phyloP scores from a whole-genome alignment of 2,888 invertebrate genomes.

The Ornithoptera priamus region DNA sequence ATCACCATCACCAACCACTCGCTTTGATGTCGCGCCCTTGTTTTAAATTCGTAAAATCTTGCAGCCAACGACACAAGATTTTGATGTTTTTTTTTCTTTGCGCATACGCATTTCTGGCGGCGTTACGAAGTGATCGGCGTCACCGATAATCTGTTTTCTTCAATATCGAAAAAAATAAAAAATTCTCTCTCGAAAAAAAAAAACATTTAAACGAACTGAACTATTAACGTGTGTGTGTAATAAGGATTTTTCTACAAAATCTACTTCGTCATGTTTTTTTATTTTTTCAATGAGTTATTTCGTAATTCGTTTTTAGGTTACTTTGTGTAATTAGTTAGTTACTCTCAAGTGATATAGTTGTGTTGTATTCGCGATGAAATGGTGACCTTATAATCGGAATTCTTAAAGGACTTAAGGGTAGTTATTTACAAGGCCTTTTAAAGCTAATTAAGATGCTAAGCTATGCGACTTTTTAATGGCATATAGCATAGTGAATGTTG shows the following conservation, averaged over 20 bases:
- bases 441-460: conserved; percentile 64
- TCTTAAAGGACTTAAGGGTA: conserved; percentile 76
- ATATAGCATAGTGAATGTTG: conserved; percentile 60
- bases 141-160: conserved; percentile 33
- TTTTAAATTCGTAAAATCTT: conserved; percentile 57
- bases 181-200: conserved; percentile 60
- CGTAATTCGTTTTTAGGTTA: conserved; percentile 44
- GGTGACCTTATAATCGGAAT: conserved; percentile 76
- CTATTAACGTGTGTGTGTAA: conserved; percentile 63
- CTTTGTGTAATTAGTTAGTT: conserved; percentile 64
- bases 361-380: conserved; percentile 70
- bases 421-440: conserved; percentile 75
- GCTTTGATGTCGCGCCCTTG: conserved; percentile 32
- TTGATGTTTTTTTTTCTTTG: conserved; percentile 49
- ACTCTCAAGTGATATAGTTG: conserved; percentile 75
- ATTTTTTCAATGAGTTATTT: conserved; percentile 42
- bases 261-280: conserved; percentile 47
- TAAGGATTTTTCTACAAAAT: conserved; percentile 70
- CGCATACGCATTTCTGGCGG: conserved; percentile 13
- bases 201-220: conserved; percentile 57
- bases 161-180: background rate
- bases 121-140: conserved; percentile 21
- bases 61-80: conserved; percentile 50
- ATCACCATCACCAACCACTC: conserved; percentile 25
- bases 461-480: conserved; percentile 57